Evolutionary conservation across 37 sponge, comb jelly and placozoan species (phyloP), one percentile per base, ranked within the genome.

Genomic region (Aplysina aerophoba): DNA sequence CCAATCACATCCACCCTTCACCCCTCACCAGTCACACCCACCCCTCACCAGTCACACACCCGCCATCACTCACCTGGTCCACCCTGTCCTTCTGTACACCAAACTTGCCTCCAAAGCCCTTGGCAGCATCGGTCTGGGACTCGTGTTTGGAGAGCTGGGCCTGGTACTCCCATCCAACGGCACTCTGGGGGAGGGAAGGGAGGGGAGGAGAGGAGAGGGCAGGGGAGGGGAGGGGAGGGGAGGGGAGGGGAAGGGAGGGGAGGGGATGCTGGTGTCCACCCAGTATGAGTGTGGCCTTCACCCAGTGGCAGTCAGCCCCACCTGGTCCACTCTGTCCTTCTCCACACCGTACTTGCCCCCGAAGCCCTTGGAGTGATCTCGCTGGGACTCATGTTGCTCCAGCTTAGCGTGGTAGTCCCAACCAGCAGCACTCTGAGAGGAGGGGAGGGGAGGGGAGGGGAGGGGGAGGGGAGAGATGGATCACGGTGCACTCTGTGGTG

Each of bases 81-180:
- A 87, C 81, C 4, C 88, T 44, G 54, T 92, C 95, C 33, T 60
- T 77, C 83, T 94, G 88, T 11, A 96, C 92, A 19, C 97, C 97
- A 85, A 85, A 96, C 78, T 94, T 94, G 21, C 97, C 97, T 68
- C 97, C 97, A 87, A 96, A 96, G 16, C 97, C 97, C 55, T 93
- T 94, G 30, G 85, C 54, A 36, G 89, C 89, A 88, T 93, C 97
- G 40, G 89, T 94, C 71, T 96, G 97, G 4, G 97, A 96, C 44
- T 88, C 92, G 63, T 96, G 97, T 72, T 96, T 83, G 28, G 90
- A 74, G 12, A 94, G 85, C 41, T 90, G 55, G 6, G 82, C 83
- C 81, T 96, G 97, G 77, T 94, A 85, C 15, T 94, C 94, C 82
- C 86, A 92, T 17, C 95, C 92, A 4, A 84, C 79, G 15, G 97